A percentile compares a stretch with the other conserved stretches of the same genome.
These are phyloP conservation scores for Indicator maculatus DNA, from an alignment of 2,113 vertebrate genomes.

Conservation along the genomic window DNA sequence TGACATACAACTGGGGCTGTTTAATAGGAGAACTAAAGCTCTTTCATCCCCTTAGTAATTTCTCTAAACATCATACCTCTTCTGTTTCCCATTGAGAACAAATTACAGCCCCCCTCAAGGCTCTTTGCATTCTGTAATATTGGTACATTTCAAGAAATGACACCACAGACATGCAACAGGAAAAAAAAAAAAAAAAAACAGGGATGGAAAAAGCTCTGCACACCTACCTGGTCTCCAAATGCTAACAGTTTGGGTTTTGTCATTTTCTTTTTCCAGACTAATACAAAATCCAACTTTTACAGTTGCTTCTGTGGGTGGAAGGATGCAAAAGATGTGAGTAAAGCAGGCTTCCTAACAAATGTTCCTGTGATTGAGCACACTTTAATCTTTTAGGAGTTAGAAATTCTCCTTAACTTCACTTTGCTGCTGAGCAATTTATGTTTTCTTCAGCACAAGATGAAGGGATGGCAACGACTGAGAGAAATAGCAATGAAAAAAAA, in stretches of 20 bases:
- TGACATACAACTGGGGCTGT: neutral
- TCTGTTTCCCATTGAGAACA: neutral
- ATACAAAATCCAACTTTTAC: conserved; percentile 26
- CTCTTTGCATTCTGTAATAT: neutral
- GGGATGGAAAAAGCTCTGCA: neutral
- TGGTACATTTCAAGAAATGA: neutral
- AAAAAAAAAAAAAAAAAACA: neutral
- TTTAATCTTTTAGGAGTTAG: conserved; percentile 5
- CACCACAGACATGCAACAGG: neutral
- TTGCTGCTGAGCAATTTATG: neutral
- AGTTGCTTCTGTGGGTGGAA: conserved; percentile 19
- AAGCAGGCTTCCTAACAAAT: neutral
- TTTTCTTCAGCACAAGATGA: conserved; percentile 6
- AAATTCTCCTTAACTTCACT: conserved; percentile 17
- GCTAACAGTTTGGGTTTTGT: neutral
- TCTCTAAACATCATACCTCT: neutral
- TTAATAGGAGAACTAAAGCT: neutral
- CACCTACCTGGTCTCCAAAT: neutral
- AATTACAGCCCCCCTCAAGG: neutral
- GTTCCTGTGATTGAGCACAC: neutral
- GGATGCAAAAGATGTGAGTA: neutral
- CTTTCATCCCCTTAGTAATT: neutral
- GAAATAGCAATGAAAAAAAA: neutral
- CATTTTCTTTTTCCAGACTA: neutral
- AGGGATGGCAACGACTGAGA: neutral